Percentiles rank a stretch among this genome's conserved stretches.
These are phyloP conservation scores for Musca vetustissima DNA, from an alignment of 1,140 invertebrate species.

Conservation along the genomic window DNA sequence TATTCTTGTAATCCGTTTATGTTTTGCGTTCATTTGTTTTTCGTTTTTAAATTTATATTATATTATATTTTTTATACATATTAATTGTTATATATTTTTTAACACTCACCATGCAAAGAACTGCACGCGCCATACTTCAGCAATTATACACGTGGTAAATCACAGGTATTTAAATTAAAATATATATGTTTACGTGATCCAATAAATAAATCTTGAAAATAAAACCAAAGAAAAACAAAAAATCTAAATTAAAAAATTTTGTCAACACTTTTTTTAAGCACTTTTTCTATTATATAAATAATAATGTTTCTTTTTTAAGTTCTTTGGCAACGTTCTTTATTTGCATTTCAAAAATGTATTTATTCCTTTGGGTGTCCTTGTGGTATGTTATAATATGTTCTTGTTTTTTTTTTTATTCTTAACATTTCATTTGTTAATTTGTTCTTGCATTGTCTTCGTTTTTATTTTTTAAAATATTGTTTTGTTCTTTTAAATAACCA, in stretches of 20 bases:
- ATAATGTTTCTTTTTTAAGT: not conserved
- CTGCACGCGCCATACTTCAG: slow-evolving; percentile 53
- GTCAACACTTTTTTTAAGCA: slow-evolving; percentile 12
- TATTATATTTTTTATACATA: no score
- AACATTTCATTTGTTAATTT: not conserved
- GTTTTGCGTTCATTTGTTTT: no score
- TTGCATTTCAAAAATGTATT: slow-evolving; percentile 5
- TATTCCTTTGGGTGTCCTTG: slow-evolving; percentile 22
- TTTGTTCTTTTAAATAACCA: slow-evolving; percentile 25
- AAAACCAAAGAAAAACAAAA: slow-evolving; percentile 17
- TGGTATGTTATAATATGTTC: not conserved
- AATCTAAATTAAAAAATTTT: slow-evolving; percentile 23
- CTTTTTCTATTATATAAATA: slow-evolving; percentile 14
- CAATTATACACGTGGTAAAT: slow-evolving; percentile 34
- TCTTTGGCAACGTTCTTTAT: not conserved
- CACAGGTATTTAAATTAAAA: slow-evolving; percentile 37
- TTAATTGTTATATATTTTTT: not conserved
- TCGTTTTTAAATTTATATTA: no score
- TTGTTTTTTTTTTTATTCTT: slow-evolving; percentile 16
- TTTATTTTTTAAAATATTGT: slow-evolving; percentile 23
- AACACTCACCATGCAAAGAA: slow-evolving; percentile 52
- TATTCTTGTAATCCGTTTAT: no score
- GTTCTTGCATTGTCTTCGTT: not conserved
- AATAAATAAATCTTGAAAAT: slow-evolving; percentile 44
- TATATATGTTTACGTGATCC: slow-evolving; percentile 37